Base-by-base conservation (phyloP, 2,797 vertebrate genomes). In the Cirrhinus molitorella region DNA sequence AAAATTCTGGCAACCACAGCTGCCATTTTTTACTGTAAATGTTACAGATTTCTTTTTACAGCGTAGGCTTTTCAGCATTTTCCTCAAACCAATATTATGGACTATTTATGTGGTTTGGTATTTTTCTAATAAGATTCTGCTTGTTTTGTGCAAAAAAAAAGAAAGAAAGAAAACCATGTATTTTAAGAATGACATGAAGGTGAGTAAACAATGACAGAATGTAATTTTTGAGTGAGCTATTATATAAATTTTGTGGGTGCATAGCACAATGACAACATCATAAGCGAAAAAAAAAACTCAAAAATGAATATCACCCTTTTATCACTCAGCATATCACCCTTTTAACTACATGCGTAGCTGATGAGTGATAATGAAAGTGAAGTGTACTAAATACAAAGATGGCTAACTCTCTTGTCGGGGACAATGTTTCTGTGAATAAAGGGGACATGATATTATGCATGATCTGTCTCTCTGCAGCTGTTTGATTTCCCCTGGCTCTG, bases 371-470 rank as follows among this genome's bases (percentile, higher is more conserved):
- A 51, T 25, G 59, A 77, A 76, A 59, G 47, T 11, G n/a, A 45
- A 63, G 31, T 72, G 49, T 53, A 45, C 31, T 23, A 28, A 49
- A 81, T 25, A 67, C 70, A 57, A 81, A 70, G 63, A 31, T n/a
- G 61, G 70, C 59, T 59, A 78, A 66, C 72, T 74, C 77, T 63
- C 37, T 55, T 47, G 74, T 76, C 59, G 28, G 14, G 71, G 65
- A 73, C 47, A 82, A 57, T 82, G 68, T 55, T 80, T 61, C 61
- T 68, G 84, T 73, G 71, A 85, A 79, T 80, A 84, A 86, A 63
- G 65, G 63, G 87, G 86, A 89, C 88, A 85, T 82, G 88, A 89
- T 88, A 90, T 93, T 93, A 91, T 93, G 88, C 88, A 92, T 92
- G 83, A 87, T 85, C 91, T 87, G 88, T 90, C 88, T 89, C 85